Evolutionary conservation across 1,140 invertebrate genomes (phyloP).

Genomic region (Trichoplusia ni): DNA sequence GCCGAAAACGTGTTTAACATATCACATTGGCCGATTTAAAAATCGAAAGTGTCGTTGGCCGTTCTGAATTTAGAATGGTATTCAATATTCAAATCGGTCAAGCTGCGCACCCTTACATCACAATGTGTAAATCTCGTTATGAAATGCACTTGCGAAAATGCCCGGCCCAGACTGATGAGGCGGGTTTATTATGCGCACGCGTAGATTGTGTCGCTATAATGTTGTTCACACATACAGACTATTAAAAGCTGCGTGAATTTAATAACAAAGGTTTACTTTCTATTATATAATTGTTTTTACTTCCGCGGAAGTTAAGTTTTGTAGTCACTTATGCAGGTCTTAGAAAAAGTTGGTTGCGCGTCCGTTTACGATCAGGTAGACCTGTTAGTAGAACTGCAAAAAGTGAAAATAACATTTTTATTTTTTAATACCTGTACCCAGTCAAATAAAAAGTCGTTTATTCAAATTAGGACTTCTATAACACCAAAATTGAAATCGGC

Average conservation of each 20-base stretch:
- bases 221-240: not conserved
- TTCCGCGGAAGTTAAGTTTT: too few species aligned
- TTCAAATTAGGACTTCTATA: too few species aligned
- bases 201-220: conserved; percentile 1
- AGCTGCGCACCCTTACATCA: conserved; percentile 21
- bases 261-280: too few species aligned
- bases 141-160: conserved; percentile 38
- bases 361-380: too few species aligned
- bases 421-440: too few species aligned
- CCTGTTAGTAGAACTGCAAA: too few species aligned
- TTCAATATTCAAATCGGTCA: conserved; percentile 32
- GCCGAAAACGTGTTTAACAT: conserved; percentile 43
- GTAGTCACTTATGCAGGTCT: too few species aligned
- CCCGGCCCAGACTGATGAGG: conserved; percentile 26
- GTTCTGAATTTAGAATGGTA: conserved; percentile 42
- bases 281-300: too few species aligned
- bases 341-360: too few species aligned
- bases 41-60: conserved; percentile 54
- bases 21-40: conserved; percentile 42
- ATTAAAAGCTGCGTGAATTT: not conserved
- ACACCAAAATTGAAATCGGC: too few species aligned
- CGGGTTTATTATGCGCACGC: conserved; percentile 25
- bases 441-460: too few species aligned
- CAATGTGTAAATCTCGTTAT: conserved; percentile 23
- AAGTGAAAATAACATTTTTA: too few species aligned